A percentile compares a stretch with the other conserved stretches of the same genome.
phyloP scores from a whole-genome alignment of 1,140 invertebrate species.

The Macrobrachium nipponense region DNA sequence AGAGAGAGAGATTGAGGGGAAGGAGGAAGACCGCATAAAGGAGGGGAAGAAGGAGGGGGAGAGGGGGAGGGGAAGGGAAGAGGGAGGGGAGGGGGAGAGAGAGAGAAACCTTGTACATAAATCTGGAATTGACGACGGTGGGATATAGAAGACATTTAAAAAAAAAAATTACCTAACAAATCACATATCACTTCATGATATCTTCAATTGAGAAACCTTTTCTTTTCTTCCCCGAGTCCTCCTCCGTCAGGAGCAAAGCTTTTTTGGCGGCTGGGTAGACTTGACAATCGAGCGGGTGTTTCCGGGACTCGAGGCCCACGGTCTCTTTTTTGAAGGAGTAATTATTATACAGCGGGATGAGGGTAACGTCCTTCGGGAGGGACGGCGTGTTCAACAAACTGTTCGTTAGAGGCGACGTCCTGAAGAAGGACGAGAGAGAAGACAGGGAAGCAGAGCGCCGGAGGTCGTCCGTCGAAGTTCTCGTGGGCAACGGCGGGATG shows the following conservation, averaged over 20 bases:
- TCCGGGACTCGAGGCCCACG: constrained; percentile 20
- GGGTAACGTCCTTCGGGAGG: constrained; percentile 45
- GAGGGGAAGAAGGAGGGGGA: background rate
- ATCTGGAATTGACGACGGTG: background rate
- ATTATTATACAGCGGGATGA: constrained; percentile 48
- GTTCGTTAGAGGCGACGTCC: background rate
- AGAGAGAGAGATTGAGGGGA: background rate
- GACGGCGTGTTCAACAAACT: constrained; percentile 12
- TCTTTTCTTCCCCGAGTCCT: constrained; percentile 43
- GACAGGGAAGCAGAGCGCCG: background rate
- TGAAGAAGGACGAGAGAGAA: background rate
- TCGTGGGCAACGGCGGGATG: background rate
- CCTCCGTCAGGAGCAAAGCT: constrained; percentile 39
- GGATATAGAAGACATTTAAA: background rate
- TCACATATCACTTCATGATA: constrained; percentile 38
- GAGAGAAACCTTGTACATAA: background rate
- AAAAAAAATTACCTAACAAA: too few relatives aligned
- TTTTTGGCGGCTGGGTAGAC: constrained; percentile 36
- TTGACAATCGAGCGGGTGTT: constrained; percentile 38
- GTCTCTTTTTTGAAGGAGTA: constrained; percentile 43
- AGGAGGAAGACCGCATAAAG: too few relatives aligned
- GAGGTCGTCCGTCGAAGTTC: constrained; percentile 10
- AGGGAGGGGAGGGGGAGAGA: background rate
- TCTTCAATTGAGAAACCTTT: constrained; percentile 55
- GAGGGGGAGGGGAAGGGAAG: background rate